Conservation (phyloP, 2,888 invertebrate genomes). For the Leptopilina syphax region DNA sequence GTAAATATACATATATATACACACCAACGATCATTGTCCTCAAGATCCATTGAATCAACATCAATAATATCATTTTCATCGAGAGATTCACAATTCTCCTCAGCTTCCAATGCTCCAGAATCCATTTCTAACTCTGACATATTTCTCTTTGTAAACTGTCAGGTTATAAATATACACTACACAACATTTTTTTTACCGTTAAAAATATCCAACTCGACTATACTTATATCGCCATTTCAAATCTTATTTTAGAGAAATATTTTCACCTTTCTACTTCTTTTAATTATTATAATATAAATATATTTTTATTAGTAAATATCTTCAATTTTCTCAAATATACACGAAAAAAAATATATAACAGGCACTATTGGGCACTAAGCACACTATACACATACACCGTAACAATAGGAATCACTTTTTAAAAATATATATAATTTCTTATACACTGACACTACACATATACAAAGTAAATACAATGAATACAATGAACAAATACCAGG, state of each 20-base stretch:
- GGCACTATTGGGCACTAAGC: background rate
- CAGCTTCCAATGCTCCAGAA: background rate
- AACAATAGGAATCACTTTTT: slow-evolving; percentile 17
- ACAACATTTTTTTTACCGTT: slow-evolving; percentile 32
- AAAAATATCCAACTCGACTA: slow-evolving; percentile 17
- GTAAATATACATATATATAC: background rate
- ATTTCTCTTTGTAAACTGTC: slow-evolving; percentile 28
- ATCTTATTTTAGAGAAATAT: background rate
- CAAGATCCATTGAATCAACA: slow-evolving; percentile 29
- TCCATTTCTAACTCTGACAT: slow-evolving; percentile 36
- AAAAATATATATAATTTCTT: background rate
- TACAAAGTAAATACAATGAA: too few relatives aligned
- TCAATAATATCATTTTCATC: slow-evolving; percentile 36
- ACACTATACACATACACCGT: background rate
- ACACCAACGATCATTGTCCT: slow-evolving; percentile 31
- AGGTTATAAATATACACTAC: slow-evolving; percentile 37
- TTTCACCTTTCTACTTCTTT: background rate
- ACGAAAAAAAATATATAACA: background rate
- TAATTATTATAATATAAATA: background rate
- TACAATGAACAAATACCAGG: too few relatives aligned
- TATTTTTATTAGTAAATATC: too few relatives aligned
- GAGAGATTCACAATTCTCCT: background rate
- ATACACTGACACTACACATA: background rate
- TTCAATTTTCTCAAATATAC: background rate
- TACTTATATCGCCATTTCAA: background rate